Percentiles rank a stretch among this genome's conserved stretches.
Conservation (phyloP, 2,888 invertebrate species). For the Aleiodes testaceus region DNA sequence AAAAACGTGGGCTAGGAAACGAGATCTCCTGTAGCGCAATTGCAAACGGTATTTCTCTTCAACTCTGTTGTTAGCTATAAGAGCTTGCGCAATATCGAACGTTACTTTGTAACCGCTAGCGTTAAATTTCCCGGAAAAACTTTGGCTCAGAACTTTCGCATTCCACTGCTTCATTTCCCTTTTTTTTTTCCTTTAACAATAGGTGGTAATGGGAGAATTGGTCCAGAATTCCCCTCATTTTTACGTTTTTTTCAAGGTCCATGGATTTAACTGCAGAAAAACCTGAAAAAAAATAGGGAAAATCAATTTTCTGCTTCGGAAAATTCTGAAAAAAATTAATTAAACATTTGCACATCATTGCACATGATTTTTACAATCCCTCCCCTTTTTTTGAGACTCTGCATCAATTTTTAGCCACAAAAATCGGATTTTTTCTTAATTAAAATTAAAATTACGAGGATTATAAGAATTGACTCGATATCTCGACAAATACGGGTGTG, state of each 20-base stretch:
- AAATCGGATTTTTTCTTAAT: not conserved
- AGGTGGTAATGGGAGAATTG: not conserved
- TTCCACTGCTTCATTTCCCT: constrained; percentile 42
- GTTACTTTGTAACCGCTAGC: constrained; percentile 44
- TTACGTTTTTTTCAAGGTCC: no score
- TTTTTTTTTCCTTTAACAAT: not conserved
- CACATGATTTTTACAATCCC: no score
- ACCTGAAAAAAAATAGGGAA: no score
- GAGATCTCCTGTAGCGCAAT: not conserved
- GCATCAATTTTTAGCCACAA: not conserved
- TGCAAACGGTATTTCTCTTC: constrained; percentile 20
- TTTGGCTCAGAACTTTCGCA: constrained; percentile 50
- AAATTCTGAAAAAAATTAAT: no score
- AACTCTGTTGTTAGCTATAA: constrained; percentile 18
- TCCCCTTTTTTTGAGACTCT: not conserved
- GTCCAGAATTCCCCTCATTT: not conserved
- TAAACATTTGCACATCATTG: no score
- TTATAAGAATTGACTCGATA: constrained; percentile 16
- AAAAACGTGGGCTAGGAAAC: no score
- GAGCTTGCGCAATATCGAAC: constrained; percentile 38
- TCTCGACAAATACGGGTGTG: constrained; percentile 4
- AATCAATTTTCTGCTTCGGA: no score
- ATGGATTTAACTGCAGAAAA: no score
- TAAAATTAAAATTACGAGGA: constrained; percentile 29
- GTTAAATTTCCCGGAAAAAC: constrained; percentile 55